Base-by-base conservation (phyloP, 1,140 invertebrate genomes). In the Bombus sylvicola region DNA sequence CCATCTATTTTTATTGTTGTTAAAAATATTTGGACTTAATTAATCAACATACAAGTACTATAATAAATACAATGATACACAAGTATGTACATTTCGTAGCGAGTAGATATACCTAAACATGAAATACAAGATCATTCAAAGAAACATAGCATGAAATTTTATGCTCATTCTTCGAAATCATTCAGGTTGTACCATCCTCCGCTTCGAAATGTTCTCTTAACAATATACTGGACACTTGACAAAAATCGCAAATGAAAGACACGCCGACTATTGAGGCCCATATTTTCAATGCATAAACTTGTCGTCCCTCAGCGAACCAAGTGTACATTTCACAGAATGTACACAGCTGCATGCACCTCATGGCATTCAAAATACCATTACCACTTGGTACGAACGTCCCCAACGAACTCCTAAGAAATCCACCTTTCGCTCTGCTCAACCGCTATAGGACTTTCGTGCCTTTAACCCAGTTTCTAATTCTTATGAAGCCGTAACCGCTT, bases 351-450 rank as follows among this genome's bases (percentile, higher is more conserved):
- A 69, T 59, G 39, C 34, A 43, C 28, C 68, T 73, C 64, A 69
- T 89, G 87, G 79, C 88, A 89, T 89, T 89, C 87, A 86, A 86
- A 73, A 83, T 75, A 85, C 68, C 78, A 76, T 83, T 75, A 78
- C 66, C 47, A 81, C 64, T 53, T 53, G 31, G 22, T n/a, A n/a
- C 59, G 82, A 88, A 68, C 72, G 77, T 88, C 81, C 72, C 59
- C 57, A 78, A 72, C 77, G 59, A 86, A 80, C 80, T 88, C 81
- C 82, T 87, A 85, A 85, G 91, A 91, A 91, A 91, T 81, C 83
- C 81, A 86, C 91, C 91, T 92, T 92, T 92, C 91, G 90, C 90
- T 86, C 57, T 41, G 28, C 15, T 73, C n/a, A 37, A 18, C 57
- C 77, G 57, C 34, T 68, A 37, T 76, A 75, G 72, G 77, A 53